These are phyloP conservation scores for Vireo griseus DNA, from an alignment of 2,797 vertebrate genomes.

Conservation along the genomic window DNA sequence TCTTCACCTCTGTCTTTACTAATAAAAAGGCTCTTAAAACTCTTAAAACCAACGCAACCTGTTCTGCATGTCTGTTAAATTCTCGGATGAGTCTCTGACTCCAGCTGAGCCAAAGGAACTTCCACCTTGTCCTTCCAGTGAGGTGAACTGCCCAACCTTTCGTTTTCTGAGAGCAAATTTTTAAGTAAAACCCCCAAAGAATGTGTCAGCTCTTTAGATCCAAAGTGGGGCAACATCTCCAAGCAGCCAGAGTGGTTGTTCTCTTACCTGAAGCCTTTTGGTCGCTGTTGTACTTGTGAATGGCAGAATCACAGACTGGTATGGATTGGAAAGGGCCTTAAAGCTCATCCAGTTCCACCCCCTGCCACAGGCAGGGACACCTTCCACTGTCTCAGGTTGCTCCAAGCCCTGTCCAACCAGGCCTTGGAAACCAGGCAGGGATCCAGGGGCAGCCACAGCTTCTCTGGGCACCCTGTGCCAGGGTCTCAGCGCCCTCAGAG, in stretches of 20 bases:
- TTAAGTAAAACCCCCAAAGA: background rate
- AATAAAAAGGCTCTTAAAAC: background rate
- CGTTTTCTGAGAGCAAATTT: background rate
- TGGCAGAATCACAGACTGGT: background rate
- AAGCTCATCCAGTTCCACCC: background rate
- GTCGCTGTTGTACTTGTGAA: background rate
- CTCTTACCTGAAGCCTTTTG: background rate
- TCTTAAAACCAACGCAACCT: background rate
- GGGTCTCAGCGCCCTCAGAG: accelerated
- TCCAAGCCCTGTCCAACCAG: accelerated
- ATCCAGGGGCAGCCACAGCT: background rate
- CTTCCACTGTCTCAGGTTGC: accelerated
- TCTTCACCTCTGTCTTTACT: constrained; percentile 4
- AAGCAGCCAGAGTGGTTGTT: background rate
- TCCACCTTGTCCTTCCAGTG: background rate
- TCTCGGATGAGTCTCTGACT: constrained; percentile 37
- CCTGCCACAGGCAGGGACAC: background rate
- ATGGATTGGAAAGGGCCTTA: background rate
- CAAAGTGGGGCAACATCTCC: background rate
- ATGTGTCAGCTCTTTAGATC: background rate
- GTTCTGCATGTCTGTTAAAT: constrained; percentile 4
- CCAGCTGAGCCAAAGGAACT: constrained; percentile 30
- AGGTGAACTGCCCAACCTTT: background rate
- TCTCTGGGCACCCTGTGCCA: background rate
- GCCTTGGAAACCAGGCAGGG: background rate